Evolutionary conservation across 2,888 invertebrate species (phyloP), one percentile per base, ranked within the genome.

Genomic region (Liopterus haemorrhoidalis): DNA sequence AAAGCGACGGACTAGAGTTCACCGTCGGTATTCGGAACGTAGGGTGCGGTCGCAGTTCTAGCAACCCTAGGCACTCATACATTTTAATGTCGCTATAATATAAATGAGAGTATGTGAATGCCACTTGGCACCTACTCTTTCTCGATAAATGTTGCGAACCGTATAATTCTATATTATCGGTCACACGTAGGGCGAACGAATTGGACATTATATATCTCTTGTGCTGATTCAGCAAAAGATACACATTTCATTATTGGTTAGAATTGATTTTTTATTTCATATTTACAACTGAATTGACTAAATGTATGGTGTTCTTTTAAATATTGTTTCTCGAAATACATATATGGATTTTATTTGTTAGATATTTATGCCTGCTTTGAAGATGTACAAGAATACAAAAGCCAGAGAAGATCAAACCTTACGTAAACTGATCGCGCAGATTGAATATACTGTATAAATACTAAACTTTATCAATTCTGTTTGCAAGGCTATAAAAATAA

Each of bases 141-240:
- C 40, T 46, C 46, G 35, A 46, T 39, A 46, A 46, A 40, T 46
- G 40, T 37, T 37, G 40, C 46, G 39, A 40, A 40, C 46, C 37
- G 46, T 46, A 46, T 46, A 46, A 46, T 46, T 46, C 46, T 40
- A 40, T 46, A 40, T 46, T 46, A 46, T 46, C 46, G 39, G 40
- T 46, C 39, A 40, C 46, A 40, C 46, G 37, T 44, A 31, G 16
- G 37, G 37, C 14, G 43, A 44, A 44, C 38, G 43, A 44, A 44
- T 44, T 38, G 37, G 43, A 44, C 38, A 44, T 44, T 44, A 37
- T 38, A 44, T 44, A 44, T 44, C 43, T 30, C 37, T 30, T 44
- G 37, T 37, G 37, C 37, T 43, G 36, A 30, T 19, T 15, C 41
- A 33, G 24, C 41, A n/a, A 16, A 21, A 28, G 25, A 30, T 31